Evolutionary conservation across 1,140 invertebrate species (phyloP).

Genomic region (Carposina sasakii): DNA sequence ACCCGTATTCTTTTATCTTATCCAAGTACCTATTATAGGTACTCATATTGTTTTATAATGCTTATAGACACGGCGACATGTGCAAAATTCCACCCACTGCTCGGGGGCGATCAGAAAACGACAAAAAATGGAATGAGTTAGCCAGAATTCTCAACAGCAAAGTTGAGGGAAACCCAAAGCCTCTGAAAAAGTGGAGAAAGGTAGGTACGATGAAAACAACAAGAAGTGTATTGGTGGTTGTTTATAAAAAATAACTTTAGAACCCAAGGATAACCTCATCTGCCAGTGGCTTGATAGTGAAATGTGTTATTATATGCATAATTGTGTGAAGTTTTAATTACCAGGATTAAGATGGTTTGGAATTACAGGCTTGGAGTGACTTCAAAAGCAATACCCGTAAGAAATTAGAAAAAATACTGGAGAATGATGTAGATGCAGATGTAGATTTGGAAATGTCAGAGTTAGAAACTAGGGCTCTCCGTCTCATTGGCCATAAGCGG

Average conservation of each 20-base stretch:
- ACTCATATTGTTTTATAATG: too few species aligned
- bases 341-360: too few species aligned
- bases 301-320: too few species aligned
- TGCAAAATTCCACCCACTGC: neutral
- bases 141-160: slow-evolving; percentile 7
- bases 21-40: too few species aligned
- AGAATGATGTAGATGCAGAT: too few species aligned
- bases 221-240: too few species aligned
- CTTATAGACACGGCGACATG: slow-evolving; percentile 15
- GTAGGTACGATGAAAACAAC: slow-evolving; percentile 9
- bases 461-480: slow-evolving; percentile 6
- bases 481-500: too few species aligned
- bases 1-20: too few species aligned
- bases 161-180: slow-evolving; percentile 10
- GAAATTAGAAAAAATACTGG: slow-evolving; percentile 1
- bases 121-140: slow-evolving; percentile 14
- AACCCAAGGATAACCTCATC: too few species aligned
- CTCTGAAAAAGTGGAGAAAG: slow-evolving; percentile 11
- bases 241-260: too few species aligned
- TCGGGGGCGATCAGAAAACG: slow-evolving; percentile 4
- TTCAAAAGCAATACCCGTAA: slow-evolving; percentile 14
- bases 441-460: slow-evolving; percentile 6
- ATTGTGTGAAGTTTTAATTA: too few species aligned
- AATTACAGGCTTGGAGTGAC: slow-evolving; percentile 15
- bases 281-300: too few species aligned